Conservation (phyloP, 1,140 invertebrate genomes). For the Zaprionus nigranus region DNA sequence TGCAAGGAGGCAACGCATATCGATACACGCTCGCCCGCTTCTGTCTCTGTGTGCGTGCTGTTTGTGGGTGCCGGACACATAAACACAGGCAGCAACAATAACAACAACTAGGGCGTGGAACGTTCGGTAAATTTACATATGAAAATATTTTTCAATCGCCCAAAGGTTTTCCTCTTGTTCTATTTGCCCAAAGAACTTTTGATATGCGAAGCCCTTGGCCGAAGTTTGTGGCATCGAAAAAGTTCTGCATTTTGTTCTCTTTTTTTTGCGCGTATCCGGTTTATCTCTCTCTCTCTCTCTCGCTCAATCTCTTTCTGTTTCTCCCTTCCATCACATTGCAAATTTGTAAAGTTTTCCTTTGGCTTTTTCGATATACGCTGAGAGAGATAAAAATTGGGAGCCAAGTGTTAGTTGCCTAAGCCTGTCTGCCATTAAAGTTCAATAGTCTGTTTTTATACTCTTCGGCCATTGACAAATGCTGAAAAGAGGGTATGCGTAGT, state of each 20-base stretch:
- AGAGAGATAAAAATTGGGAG: slow-evolving; percentile 46
- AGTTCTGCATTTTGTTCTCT: slow-evolving; percentile 45
- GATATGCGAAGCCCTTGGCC: slow-evolving; percentile 44
- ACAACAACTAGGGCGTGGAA: slow-evolving; percentile 25
- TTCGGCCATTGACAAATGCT: neutral
- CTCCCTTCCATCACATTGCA: slow-evolving; percentile 23
- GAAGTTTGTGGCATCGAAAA: slow-evolving; percentile 50
- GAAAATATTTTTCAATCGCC: slow-evolving; percentile 76
- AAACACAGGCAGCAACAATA: slow-evolving; percentile 47
- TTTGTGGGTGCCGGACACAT: slow-evolving; percentile 26
- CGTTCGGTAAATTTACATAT: slow-evolving; percentile 65
- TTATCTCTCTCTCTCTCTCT: neutral
- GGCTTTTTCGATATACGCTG: slow-evolving; percentile 54
- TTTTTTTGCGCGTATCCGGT: neutral
- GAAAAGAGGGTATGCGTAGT: neutral
- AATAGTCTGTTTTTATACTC: slow-evolving; percentile 13
- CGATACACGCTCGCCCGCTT: slow-evolving; percentile 31
- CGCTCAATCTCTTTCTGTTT: neutral
- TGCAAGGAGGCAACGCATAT: slow-evolving; percentile 63
- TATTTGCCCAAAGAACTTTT: slow-evolving; percentile 50
- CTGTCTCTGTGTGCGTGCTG: slow-evolving; percentile 3
- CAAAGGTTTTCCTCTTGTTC: slow-evolving; percentile 48
- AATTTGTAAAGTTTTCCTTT: slow-evolving; percentile 65
- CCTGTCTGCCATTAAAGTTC: slow-evolving; percentile 22
- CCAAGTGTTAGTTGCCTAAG: slow-evolving; percentile 23